These are phyloP conservation scores for Centroberyx gerrardi DNA, from an alignment of 2,797 vertebrate genomes.

Conservation along the genomic window DNA sequence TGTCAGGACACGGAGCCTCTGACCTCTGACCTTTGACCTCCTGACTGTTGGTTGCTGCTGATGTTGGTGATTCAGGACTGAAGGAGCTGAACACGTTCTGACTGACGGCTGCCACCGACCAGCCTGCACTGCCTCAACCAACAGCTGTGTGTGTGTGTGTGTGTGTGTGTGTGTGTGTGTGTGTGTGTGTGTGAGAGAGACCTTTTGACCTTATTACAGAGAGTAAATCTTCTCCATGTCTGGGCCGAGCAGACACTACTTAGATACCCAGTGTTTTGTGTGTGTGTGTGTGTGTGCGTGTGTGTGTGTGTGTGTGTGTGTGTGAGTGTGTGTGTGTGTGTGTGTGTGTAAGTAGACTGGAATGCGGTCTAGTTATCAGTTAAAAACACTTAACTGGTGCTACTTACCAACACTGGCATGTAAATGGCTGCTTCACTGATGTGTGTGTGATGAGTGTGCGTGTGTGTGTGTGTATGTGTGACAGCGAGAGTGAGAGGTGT, in stretches of 20 bases:
- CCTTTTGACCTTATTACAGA: constrained; percentile 56
- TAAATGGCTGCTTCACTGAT: constrained; percentile 59
- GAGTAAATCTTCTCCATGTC: constrained; percentile 51
- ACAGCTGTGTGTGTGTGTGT: constrained; percentile 33
- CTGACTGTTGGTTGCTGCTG: too few relatives aligned
- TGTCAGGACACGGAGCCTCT: too few relatives aligned
- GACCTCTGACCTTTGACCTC: too few relatives aligned
- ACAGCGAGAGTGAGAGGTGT: neutral
- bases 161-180: constrained; percentile 4
- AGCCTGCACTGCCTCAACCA: constrained; percentile 49
- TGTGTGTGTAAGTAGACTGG: constrained; percentile 34
- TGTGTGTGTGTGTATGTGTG: neutral
- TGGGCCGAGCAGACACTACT: constrained; percentile 28
- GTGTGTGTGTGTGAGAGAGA: constrained; percentile 49
- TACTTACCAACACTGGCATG: constrained; percentile 58
- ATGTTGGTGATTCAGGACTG: too few relatives aligned
- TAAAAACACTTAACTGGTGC: constrained; percentile 59
- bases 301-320: neutral
- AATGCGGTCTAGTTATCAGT: constrained; percentile 71
- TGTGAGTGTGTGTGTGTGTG: constrained; percentile 15
- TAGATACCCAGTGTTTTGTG: constrained; percentile 19
- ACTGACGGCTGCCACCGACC: neutral
- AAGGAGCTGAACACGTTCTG: neutral
- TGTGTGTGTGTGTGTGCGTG: constrained; percentile 30
- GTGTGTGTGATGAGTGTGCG: constrained; percentile 53